Evolutionary conservation across 2,113 vertebrate genomes (phyloP).

Genomic region (Procavia capensis): DNA sequence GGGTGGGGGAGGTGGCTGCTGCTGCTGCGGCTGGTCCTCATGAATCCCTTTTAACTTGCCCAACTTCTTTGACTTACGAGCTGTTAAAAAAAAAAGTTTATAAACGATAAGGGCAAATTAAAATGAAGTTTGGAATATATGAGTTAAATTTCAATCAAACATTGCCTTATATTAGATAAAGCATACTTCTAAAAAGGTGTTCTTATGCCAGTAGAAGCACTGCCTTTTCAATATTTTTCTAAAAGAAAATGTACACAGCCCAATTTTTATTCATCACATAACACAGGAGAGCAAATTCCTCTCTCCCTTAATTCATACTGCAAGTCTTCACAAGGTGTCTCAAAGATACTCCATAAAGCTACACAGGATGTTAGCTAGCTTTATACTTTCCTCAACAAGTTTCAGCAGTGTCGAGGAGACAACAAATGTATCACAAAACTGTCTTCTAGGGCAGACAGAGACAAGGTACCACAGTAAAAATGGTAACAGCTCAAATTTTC

Average conservation of each 20-base stretch:
- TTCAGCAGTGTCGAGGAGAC: neutral
- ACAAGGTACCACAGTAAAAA: neutral
- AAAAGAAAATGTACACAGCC: neutral
- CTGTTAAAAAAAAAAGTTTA: conserved; percentile 83
- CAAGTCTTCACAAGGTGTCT: neutral
- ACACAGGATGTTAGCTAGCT: neutral
- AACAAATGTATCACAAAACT: neutral
- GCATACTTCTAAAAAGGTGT: neutral
- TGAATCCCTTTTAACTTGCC: conserved; percentile 96
- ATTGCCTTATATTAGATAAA: neutral
- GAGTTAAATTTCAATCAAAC: neutral
- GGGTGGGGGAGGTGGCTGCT: conserved; percentile 81
- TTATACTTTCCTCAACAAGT: neutral
- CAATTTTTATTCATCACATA: no score
- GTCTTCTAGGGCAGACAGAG: neutral
- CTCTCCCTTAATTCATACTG: neutral
- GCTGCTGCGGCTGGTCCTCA: conserved; percentile 89
- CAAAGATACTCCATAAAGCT: neutral
- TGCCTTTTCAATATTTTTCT: neutral
- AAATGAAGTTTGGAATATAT: neutral
- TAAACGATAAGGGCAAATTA: neutral
- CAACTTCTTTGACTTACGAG: conserved; percentile 98
- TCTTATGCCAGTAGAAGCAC: neutral
- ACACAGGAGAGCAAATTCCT: neutral
- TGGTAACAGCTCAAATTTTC: neutral